phyloP scores from a whole-genome alignment of 2,888 invertebrate genomes.

The Tridacna gigas region DNA sequence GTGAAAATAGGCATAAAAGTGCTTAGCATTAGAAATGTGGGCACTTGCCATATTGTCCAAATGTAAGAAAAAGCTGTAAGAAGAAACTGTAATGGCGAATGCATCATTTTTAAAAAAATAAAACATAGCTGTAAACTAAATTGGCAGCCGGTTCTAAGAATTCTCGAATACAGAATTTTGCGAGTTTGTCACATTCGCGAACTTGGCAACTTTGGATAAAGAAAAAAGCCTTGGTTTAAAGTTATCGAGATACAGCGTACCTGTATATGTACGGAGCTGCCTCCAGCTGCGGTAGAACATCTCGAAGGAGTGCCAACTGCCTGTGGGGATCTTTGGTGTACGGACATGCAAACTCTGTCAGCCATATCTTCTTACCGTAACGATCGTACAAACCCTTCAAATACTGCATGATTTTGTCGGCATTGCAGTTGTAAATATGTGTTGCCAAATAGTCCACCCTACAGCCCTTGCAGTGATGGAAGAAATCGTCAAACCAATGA shows the following conservation, averaged over 20 bases:
- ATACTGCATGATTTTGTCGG: constrained; percentile 57
- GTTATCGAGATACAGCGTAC: constrained; percentile 8
- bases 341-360: constrained; percentile 68
- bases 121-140: too few relatives aligned
- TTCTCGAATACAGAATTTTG: too few relatives aligned
- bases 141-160: too few relatives aligned
- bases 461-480: constrained; percentile 61
- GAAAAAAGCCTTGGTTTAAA: too few relatives aligned
- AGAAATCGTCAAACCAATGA: constrained; percentile 66
- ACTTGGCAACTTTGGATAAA: too few relatives aligned
- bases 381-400: constrained; percentile 53
- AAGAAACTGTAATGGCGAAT: too few relatives aligned
- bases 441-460: constrained; percentile 67
- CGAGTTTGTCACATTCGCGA: too few relatives aligned
- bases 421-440: constrained; percentile 63
- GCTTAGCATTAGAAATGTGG: too few relatives aligned
- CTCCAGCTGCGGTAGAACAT: constrained; percentile 61
- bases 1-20: too few relatives aligned
- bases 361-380: constrained; percentile 64
- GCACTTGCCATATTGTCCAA: too few relatives aligned
- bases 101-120: too few relatives aligned
- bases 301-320: constrained; percentile 57
- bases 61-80: too few relatives aligned
- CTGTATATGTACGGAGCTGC: constrained; percentile 51
- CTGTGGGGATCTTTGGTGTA: constrained; percentile 40